These are phyloP conservation scores for Brachypteracias leptosomus DNA, from an alignment of 2,113 vertebrate species.

Conservation along the genomic window DNA sequence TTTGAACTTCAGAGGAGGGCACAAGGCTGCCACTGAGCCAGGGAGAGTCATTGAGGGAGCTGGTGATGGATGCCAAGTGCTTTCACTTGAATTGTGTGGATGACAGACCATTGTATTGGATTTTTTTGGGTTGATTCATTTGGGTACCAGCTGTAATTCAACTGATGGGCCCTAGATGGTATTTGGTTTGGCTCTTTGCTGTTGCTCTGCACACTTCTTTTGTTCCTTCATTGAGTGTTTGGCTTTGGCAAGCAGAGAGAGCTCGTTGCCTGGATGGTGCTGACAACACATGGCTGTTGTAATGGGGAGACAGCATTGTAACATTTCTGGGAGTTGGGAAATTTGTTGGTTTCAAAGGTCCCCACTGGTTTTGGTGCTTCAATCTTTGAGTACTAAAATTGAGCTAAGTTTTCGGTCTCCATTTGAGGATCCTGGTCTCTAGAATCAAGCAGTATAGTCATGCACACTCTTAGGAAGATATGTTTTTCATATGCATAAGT, in stretches of 20 bases:
- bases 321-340: neutral
- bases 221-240: neutral
- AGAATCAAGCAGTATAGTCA: neutral
- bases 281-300: too few relatives aligned
- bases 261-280: fast-evolving
- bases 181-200: neutral
- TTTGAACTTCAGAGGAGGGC: neutral
- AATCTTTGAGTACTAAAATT: neutral
- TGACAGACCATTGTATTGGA: neutral
- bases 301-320: neutral
- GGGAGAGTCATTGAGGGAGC: neutral
- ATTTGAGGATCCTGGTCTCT: neutral
- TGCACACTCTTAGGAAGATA: neutral
- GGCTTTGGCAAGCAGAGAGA: neutral
- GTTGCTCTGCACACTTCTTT: neutral
- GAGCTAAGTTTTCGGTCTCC: neutral
- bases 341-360: neutral
- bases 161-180: neutral
- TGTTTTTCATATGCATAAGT: neutral
- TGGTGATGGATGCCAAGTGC: neutral
- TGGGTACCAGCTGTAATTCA: neutral
- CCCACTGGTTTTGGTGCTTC: neutral
- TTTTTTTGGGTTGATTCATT: neutral
- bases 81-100: neutral
- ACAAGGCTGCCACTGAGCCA: neutral